phyloP scores from a whole-genome alignment of 2,888 invertebrate genomes.

The Stenchaetothrips biformis region DNA sequence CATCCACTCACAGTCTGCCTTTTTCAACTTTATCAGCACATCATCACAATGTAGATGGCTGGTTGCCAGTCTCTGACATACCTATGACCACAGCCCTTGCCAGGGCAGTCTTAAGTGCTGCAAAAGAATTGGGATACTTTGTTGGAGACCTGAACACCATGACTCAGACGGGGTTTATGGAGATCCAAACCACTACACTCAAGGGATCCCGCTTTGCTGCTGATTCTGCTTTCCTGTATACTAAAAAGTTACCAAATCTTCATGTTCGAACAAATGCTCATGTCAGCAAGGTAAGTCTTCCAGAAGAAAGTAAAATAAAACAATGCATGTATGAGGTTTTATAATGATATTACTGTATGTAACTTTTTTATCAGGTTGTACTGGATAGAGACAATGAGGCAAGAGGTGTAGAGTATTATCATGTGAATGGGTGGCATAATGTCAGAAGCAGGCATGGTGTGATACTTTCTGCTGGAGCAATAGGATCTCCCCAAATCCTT shows the following conservation, averaged over 20 bases:
- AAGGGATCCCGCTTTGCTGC: constrained; percentile 60
- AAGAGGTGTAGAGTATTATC: constrained; percentile 51
- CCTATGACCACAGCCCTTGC: constrained; percentile 54
- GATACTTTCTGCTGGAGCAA: constrained; percentile 62
- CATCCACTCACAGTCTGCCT: background rate
- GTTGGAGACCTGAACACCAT: constrained; percentile 48
- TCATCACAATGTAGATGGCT: constrained; percentile 42
- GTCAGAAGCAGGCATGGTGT: constrained; percentile 56
- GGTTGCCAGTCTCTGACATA: constrained; percentile 48
- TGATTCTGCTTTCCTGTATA: constrained; percentile 48
- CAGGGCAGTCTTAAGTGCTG: constrained; percentile 54
- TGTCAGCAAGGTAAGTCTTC: constrained; percentile 49
- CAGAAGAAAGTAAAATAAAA: constrained; percentile 27
- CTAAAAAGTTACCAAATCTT: constrained; percentile 43
- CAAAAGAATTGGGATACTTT: constrained; percentile 54
- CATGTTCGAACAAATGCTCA: constrained; percentile 50
- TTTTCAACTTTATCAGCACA: constrained; percentile 36
- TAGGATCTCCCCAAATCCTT: constrained; percentile 65
- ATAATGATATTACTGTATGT: background rate
- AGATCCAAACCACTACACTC: constrained; percentile 53
- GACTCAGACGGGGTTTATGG: constrained; percentile 49
- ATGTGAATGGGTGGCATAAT: constrained; percentile 45
- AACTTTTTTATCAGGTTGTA: constrained; percentile 35
- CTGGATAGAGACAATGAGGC: constrained; percentile 45
- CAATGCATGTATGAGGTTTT: too few species aligned